phyloP scores from a whole-genome alignment of 2,113 vertebrate species.

The Chauna torquata region DNA sequence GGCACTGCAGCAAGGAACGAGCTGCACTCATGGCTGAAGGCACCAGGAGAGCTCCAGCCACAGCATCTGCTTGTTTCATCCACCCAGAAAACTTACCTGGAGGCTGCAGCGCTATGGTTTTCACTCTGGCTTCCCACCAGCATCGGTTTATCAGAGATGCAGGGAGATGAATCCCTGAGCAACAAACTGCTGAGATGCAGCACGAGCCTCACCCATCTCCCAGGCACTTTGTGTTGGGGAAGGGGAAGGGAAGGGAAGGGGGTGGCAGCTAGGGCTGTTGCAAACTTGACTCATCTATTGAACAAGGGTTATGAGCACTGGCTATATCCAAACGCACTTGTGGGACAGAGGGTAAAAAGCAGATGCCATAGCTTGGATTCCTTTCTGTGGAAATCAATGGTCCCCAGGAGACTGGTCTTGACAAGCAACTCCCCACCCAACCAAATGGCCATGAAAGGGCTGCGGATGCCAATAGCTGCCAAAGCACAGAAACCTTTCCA shows the following conservation, averaged over 20 bases:
- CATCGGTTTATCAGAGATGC: not conserved
- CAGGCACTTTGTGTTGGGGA: not conserved
- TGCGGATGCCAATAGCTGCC: not conserved
- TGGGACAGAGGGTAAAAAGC: not conserved
- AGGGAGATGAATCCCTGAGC: not conserved
- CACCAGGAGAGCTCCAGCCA: not conserved
- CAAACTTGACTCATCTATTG: not conserved
- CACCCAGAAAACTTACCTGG: conserved; percentile 34
- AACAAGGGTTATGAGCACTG: not conserved
- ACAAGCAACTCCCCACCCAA: not conserved
- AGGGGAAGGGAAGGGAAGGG: not conserved
- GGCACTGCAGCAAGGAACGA: not conserved
- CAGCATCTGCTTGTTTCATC: not conserved
- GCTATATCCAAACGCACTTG: not conserved
- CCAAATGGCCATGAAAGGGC: not conserved
- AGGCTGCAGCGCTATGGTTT: not conserved
- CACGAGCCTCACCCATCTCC: not conserved
- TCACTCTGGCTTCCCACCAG: not conserved
- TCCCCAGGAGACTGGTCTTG: not conserved
- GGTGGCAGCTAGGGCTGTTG: not conserved
- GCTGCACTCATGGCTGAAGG: not conserved
- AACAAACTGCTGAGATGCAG: not conserved
- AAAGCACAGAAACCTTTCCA: not conserved
- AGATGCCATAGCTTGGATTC: not conserved
- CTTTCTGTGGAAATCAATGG: not conserved